Evolutionary conservation across 2,888 invertebrate species (phyloP), one percentile per base, ranked within the genome.

Genomic region (Lumbricus terrestris): DNA sequence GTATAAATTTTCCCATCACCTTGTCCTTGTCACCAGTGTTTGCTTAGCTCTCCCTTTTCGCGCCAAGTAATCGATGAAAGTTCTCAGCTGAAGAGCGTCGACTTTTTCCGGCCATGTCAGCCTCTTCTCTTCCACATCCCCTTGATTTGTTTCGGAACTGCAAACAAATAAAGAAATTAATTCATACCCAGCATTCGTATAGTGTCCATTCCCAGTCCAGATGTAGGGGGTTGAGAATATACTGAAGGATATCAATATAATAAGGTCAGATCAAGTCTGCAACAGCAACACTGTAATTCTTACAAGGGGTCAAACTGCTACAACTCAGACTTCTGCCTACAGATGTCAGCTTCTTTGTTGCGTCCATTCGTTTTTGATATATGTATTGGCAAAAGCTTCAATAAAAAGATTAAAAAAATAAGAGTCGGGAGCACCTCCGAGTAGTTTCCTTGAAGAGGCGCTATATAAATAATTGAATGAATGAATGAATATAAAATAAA

Each of bases 1-100:
- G 2, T n/a, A 16, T 69, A 69, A 69, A n/a, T 69, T 69, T n/a
- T 47, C 47, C n/a, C 6, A 69, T 89, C 18, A 94, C 94, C 94
- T 93, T 34, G 93, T 93, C 92, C 94, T 94, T 90, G 93, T 93
- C 35, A 94, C 93, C 35, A 93, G 90, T 90, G 94, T 94, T 88
- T 93, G 93, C 42, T 93, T 93, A 85, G 93, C 93, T 88, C 93
- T 93, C 16, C 94, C 93, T 90, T 93, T 93, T 88, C 94, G 93
- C 88, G 93, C 92, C 88, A 94, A 92, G 90, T 94, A 92, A 89
- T 94, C 94, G 5, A 94, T 92, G 91, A 94, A 94, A 90, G 94
- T 93, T n/a, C 94, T 91, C 88, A 94, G 91, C 89, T 94, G 94
- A 88, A 94, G 94, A 94, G 94, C 94, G 29, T 93, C 92, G 15